Evolutionary conservation across 1,140 invertebrate species (phyloP).

Genomic region (Aphis gossypii): DNA sequence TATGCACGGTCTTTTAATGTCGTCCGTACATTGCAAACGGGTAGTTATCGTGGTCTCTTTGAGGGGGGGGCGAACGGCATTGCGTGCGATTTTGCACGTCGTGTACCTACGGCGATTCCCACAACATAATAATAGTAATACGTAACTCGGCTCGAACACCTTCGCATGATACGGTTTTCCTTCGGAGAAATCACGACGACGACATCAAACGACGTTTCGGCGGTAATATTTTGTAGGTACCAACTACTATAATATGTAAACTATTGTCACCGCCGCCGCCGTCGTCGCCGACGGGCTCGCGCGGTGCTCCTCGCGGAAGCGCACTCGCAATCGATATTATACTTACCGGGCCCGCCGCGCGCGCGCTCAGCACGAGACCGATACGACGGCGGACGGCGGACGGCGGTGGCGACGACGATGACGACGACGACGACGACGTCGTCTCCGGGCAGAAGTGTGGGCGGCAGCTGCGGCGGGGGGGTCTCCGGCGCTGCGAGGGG

Average conservation of each 20-base stretch:
- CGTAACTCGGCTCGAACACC: background rate
- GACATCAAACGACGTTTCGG: background rate
- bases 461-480: background rate
- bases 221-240: no score
- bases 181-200: background rate
- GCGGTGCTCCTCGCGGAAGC: background rate
- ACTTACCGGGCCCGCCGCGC: background rate
- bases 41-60: background rate
- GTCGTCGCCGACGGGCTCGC: background rate
- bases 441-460: background rate
- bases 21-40: background rate
- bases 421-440: background rate
- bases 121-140: background rate
- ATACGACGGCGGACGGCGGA: background rate
- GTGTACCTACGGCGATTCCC: background rate
- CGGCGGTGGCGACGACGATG: no score
- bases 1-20: no score
- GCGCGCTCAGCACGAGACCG: background rate
- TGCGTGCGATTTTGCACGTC: no score
- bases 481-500: background rate
- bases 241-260: background rate
- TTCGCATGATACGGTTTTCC: background rate
- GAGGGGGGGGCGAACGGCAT: background rate
- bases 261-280: background rate
- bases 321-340: conserved; percentile 33